A percentile compares a stretch with the other conserved stretches of the same genome.
These are phyloP conservation scores for Scartelaos histophorus DNA, from an alignment of 2,113 vertebrate species.

Conservation along the genomic window DNA sequence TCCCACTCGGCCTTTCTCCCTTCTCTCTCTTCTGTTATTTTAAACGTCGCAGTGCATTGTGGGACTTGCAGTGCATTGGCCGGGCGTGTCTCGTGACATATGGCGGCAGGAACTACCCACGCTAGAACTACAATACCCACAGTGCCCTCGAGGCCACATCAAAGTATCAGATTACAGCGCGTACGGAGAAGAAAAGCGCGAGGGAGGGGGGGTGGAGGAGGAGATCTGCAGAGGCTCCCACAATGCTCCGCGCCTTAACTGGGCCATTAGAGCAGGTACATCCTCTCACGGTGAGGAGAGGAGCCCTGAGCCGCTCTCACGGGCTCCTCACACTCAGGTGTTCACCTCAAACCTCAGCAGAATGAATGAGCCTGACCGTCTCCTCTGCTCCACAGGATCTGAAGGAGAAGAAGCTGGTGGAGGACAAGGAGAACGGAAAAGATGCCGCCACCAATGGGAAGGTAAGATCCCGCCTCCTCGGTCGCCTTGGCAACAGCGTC, in stretches of 20 bases:
- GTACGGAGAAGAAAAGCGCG: constrained; percentile 57
- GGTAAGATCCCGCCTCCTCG: constrained; percentile 37
- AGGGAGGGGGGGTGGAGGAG: constrained; percentile 50
- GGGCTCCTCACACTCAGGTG: too few species aligned
- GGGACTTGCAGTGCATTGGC: constrained; percentile 71
- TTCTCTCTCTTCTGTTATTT: constrained; percentile 58
- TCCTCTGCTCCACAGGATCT: constrained; percentile 81
- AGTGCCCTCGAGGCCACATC: constrained; percentile 59
- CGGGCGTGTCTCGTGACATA: constrained; percentile 76
- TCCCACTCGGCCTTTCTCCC: constrained; percentile 31
- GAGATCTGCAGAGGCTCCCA: constrained; percentile 49
- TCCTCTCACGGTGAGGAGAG: background rate
- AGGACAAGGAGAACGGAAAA: constrained; percentile 94
- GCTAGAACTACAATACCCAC: constrained; percentile 74
- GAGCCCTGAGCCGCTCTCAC: background rate
- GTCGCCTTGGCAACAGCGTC: background rate
- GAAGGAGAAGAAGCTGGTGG: constrained; percentile 94
- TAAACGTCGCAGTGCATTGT: constrained; percentile 68
- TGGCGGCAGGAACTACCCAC: constrained; percentile 36
- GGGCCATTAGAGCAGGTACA: constrained; percentile 45
- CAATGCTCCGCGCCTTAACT: constrained; percentile 27
- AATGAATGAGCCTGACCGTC: background rate
- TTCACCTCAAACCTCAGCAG: too few species aligned
- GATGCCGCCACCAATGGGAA: constrained; percentile 92
- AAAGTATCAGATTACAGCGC: constrained; percentile 79